Conservation (phyloP, 2,113 vertebrate genomes). For the Crotalus helleri region DNA sequence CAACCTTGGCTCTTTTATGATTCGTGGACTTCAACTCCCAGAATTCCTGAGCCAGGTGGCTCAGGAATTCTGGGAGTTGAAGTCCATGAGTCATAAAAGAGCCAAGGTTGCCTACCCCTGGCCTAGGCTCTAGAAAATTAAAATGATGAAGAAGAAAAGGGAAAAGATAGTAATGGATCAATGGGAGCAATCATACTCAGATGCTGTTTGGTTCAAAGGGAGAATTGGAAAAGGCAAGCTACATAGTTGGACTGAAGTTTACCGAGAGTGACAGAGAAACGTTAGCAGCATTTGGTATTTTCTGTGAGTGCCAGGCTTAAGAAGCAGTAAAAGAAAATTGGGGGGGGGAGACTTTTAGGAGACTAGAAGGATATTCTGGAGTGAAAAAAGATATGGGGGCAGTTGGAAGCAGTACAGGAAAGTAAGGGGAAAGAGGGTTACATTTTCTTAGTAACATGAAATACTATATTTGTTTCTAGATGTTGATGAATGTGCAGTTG, state of each 20-base stretch:
- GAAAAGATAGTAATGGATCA: neutral
- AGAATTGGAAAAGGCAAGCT: neutral
- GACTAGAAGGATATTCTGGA: neutral
- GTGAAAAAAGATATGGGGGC: neutral
- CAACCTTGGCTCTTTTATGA: no score
- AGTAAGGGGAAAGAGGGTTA: neutral
- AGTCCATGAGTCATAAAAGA: no score
- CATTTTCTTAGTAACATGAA: neutral
- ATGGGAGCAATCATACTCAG: neutral
- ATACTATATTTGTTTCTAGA: constrained; percentile 68
- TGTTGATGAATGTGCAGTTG: constrained; percentile 92
- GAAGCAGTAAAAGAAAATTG: neutral
- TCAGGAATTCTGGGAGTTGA: no score
- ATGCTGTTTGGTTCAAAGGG: neutral
- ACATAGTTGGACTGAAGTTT: neutral
- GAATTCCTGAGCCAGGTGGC: no score
- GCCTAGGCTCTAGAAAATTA: neutral
- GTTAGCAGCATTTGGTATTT: neutral
- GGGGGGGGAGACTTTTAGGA: neutral
- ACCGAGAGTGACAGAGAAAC: neutral
- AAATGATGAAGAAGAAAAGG: neutral
- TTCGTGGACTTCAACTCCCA: no score
- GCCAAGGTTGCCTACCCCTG: no score
- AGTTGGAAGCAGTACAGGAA: neutral
- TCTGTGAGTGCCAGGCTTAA: neutral